phyloP scores from a whole-genome alignment of 2,113 vertebrate genomes.

The Corythaeola cristata region DNA sequence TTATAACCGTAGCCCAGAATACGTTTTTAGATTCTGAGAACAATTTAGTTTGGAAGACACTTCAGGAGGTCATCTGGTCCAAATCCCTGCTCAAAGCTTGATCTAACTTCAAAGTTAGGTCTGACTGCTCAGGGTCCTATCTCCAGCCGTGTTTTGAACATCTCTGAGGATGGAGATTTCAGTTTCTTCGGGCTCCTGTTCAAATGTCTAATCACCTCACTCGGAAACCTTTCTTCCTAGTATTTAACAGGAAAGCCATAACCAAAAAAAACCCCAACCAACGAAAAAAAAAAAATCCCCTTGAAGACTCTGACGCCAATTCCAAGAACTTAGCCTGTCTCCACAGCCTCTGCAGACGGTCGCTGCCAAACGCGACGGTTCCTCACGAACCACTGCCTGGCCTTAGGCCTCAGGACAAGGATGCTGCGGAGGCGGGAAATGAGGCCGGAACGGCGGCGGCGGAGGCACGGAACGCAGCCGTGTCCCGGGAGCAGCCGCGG shows the following conservation, averaged over 20 bases:
- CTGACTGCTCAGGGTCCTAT: neutral
- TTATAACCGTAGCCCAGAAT: neutral
- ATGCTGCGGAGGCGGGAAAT: neutral
- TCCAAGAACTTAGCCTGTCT: rapidly evolving
- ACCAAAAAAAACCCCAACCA: neutral
- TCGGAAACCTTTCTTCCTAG: neutral
- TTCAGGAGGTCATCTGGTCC: neutral
- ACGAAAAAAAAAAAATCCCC: too few relatives aligned
- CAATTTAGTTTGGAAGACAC: neutral
- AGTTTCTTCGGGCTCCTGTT: rapidly evolving
- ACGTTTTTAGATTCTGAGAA: neutral
- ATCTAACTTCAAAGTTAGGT: too few relatives aligned
- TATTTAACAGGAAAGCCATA: neutral
- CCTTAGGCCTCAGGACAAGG: neutral
- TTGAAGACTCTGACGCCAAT: rapidly evolving
- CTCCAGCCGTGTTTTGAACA: neutral
- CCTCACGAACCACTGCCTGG: neutral
- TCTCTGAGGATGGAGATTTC: neutral
- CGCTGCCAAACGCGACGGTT: too few relatives aligned
- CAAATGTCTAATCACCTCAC: neutral
- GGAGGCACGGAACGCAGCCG: too few relatives aligned
- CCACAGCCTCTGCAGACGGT: neutral
- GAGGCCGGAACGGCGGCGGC: neutral
- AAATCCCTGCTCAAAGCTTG: neutral
- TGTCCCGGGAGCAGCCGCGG: too few relatives aligned